phyloP scores from a whole-genome alignment of 1,140 invertebrate species.

The Atta colombica region DNA sequence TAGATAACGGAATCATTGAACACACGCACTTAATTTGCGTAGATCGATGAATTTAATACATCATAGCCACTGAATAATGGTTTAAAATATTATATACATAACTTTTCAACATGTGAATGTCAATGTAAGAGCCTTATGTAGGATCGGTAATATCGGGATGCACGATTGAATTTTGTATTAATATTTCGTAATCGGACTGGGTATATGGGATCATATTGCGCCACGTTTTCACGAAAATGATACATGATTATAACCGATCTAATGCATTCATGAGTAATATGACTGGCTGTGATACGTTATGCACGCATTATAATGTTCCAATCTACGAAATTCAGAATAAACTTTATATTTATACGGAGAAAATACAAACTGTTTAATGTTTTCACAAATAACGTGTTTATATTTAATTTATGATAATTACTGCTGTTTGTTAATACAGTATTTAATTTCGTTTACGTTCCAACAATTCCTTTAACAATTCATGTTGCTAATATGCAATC shows the following conservation, averaged over 20 bases:
- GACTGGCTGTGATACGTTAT: neutral
- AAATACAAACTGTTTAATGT: conserved; percentile 6
- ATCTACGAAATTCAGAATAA: conserved; percentile 25
- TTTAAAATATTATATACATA: conserved; percentile 46
- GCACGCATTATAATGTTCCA: conserved; percentile 23
- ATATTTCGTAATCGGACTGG: conserved; percentile 24
- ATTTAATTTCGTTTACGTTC: neutral
- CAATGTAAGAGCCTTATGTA: conserved; percentile 22
- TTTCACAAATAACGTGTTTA: conserved; percentile 24
- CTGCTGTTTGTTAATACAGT: neutral
- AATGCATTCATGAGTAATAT: conserved; percentile 28
- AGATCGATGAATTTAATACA: conserved; percentile 61
- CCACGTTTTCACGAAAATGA: conserved; percentile 26
- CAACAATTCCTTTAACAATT: neutral
- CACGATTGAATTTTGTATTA: conserved; percentile 44
- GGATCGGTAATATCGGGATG: conserved; percentile 16
- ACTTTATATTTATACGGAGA: conserved; percentile 28
- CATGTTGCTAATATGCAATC: neutral
- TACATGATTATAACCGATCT: conserved; percentile 41
- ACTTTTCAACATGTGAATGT: conserved; percentile 35
- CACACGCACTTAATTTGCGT: conserved; percentile 54
- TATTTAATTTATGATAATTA: conserved; percentile 42
- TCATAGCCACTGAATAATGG: conserved; percentile 49
- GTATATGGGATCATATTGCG: neutral
- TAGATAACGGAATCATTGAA: conserved; percentile 64